Percentiles rank a stretch among this genome's conserved stretches.
These are phyloP conservation scores for Eumerus sabulonum DNA, from an alignment of 2,888 invertebrate species.

Conservation along the genomic window DNA sequence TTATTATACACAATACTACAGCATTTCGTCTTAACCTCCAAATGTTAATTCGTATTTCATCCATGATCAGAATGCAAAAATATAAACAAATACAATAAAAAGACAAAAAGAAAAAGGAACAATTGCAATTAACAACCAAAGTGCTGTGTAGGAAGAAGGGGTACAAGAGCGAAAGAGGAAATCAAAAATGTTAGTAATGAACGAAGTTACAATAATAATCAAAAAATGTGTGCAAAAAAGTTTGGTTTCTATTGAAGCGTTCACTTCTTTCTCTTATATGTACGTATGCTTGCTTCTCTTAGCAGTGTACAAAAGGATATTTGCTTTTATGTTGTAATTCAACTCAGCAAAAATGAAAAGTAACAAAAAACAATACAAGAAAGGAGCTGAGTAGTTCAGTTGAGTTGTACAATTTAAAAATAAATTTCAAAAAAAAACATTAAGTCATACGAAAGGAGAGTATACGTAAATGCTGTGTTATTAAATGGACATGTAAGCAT, in stretches of 20 bases:
- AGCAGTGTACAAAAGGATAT: too few species aligned
- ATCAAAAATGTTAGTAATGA: slow-evolving; percentile 28
- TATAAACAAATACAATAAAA: slow-evolving; percentile 45
- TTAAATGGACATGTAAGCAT: not conserved
- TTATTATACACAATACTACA: slow-evolving; percentile 17
- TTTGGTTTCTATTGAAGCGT: slow-evolving; percentile 8
- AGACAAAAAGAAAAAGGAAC: slow-evolving; percentile 2
- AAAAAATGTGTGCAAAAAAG: slow-evolving; percentile 61
- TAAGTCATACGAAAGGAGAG: too few species aligned
- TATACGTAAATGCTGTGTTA: too few species aligned
- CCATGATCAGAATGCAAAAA: slow-evolving; percentile 49
- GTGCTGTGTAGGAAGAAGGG: slow-evolving; percentile 34
- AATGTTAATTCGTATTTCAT: slow-evolving; percentile 47
- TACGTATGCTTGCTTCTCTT: too few species aligned
- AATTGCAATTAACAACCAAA: slow-evolving; percentile 9
- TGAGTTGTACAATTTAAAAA: too few species aligned
- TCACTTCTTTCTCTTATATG: too few species aligned
- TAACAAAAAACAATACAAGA: too few species aligned
- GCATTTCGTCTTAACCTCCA: not conserved
- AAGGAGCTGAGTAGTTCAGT: too few species aligned
- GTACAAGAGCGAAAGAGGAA: slow-evolving; percentile 8
- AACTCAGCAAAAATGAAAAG: slow-evolving; percentile 22
- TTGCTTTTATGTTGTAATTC: slow-evolving; percentile 15
- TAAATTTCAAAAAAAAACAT: too few species aligned
- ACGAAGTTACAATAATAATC: slow-evolving; percentile 41